Evolutionary conservation across 2,888 invertebrate species (phyloP).

Genomic region (Spicauda simplicius): DNA sequence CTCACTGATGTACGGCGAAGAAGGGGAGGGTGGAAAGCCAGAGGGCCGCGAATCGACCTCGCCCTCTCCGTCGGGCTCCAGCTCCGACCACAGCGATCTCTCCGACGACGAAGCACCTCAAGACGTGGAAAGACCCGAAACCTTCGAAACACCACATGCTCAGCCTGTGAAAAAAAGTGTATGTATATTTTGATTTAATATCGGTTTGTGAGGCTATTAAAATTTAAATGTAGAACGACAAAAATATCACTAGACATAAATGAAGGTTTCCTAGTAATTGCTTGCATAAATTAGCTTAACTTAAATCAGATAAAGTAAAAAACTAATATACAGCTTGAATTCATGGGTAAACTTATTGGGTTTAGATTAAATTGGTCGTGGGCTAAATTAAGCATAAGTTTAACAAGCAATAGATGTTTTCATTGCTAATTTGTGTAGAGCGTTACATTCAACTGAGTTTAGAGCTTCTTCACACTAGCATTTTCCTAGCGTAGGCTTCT

Average conservation of each 20-base stretch:
- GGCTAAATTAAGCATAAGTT: too few relatives aligned
- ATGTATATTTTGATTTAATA: constrained; percentile 40
- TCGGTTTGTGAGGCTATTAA: background rate
- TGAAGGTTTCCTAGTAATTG: background rate
- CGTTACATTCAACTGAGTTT: too few relatives aligned
- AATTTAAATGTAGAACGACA: too few relatives aligned
- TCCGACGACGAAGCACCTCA: constrained; percentile 73
- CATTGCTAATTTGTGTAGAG: too few relatives aligned
- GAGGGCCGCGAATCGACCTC: constrained; percentile 85
- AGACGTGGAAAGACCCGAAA: constrained; percentile 46
- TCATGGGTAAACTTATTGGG: too few relatives aligned
- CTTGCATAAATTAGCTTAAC: too few relatives aligned
- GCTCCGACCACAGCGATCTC: constrained; percentile 77
- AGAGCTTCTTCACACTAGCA: too few relatives aligned
- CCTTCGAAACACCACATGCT: constrained; percentile 46
- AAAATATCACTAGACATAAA: background rate
- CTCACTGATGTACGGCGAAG: constrained; percentile 94
- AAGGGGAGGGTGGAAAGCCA: constrained; percentile 73
- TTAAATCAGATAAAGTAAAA: too few relatives aligned
- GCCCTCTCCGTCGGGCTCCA: constrained; percentile 90
- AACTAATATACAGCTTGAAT: too few relatives aligned
- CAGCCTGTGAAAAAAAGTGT: constrained; percentile 74
- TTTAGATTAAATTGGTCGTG: too few relatives aligned
- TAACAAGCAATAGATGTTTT: too few relatives aligned
- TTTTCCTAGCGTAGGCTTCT: too few relatives aligned